Percentiles rank a stretch among this genome's conserved stretches.
Evolutionary conservation across 2,888 invertebrate species (phyloP).

Genomic region (Tenthredo notha): DNA sequence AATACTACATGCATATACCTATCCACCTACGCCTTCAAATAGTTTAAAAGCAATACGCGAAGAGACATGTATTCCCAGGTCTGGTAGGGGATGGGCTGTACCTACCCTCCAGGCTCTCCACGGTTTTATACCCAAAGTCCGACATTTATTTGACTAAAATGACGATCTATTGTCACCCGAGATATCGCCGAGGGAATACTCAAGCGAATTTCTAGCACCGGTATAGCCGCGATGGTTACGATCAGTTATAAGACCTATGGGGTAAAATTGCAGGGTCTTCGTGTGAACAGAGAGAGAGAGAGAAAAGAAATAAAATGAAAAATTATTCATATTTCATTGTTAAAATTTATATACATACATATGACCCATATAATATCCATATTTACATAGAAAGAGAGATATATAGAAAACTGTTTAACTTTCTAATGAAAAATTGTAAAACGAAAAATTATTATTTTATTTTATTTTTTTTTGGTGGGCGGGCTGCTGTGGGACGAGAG

Average conservation of each 20-base stretch:
- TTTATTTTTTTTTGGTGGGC: not conserved
- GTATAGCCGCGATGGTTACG: constrained; percentile 19
- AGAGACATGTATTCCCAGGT: not conserved
- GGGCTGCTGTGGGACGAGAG: not conserved
- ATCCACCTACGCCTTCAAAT: not conserved
- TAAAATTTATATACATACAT: not conserved
- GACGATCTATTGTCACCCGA: constrained; percentile 47
- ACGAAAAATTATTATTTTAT: constrained; percentile 6
- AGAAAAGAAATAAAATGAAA: not conserved
- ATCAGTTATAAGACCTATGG: constrained; percentile 4
- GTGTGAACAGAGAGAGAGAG: not conserved
- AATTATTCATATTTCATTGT: not conserved
- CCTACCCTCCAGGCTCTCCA: not conserved
- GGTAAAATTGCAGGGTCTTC: not conserved
- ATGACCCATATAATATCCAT: too few relatives aligned
- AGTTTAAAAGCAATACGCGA: constrained; percentile 31
- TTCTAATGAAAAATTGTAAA: not conserved
- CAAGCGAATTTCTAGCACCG: constrained; percentile 30
- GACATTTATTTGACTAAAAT: constrained; percentile 51
- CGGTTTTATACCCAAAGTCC: constrained; percentile 32
- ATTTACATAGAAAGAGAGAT: not conserved
- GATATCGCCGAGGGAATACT: constrained; percentile 37
- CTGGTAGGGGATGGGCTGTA: not conserved
- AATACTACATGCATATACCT: not conserved
- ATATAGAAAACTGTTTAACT: not conserved